A percentile compares a stretch with the other conserved stretches of the same genome.
Evolutionary conservation across 2,797 vertebrate species (phyloP).

Genomic region (Peromyscus aztecus): DNA sequence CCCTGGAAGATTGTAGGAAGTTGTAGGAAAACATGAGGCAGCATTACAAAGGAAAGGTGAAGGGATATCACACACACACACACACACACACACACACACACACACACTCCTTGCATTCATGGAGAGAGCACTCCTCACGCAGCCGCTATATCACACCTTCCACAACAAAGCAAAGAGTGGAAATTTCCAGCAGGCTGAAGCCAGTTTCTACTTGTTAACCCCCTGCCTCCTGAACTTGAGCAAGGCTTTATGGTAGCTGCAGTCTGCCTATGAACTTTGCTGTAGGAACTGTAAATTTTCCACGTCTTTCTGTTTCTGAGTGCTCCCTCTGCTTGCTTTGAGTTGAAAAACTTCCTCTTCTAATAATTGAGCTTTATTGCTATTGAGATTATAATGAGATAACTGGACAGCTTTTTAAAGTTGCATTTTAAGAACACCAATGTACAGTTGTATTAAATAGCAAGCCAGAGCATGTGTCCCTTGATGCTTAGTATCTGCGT

Average conservation of each 20-base stretch:
- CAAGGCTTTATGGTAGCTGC: slow-evolving; percentile 78
- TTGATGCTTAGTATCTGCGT: not conserved
- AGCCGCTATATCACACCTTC: slow-evolving; percentile 66
- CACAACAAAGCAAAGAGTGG: slow-evolving; percentile 82
- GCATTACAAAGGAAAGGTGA: slow-evolving; percentile 80
- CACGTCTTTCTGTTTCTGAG: slow-evolving; percentile 1
- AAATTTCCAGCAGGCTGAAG: slow-evolving; percentile 87
- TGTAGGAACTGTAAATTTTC: slow-evolving; percentile 78
- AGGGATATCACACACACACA: slow-evolving; percentile 46
- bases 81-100: not conserved
- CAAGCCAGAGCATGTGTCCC: not conserved
- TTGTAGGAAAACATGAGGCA: slow-evolving; percentile 73
- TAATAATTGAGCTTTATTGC: slow-evolving; percentile 26
- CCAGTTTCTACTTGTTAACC: slow-evolving; percentile 75
- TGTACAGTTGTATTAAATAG: not conserved
- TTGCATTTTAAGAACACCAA: not conserved
- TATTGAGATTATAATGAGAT: not conserved
- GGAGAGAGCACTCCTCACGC: slow-evolving; percentile 34
- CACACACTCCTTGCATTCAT: not conserved
- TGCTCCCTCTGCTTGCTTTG: not conserved
- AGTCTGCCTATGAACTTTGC: slow-evolving; percentile 76
- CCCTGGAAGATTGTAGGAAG: slow-evolving; percentile 59
- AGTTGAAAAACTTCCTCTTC: slow-evolving; percentile 29
- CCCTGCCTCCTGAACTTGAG: slow-evolving; percentile 78
- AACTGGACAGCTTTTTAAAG: not conserved